Evolutionary conservation across 2,113 vertebrate species (phyloP).

Genomic region (Prietella phreatophila): DNA sequence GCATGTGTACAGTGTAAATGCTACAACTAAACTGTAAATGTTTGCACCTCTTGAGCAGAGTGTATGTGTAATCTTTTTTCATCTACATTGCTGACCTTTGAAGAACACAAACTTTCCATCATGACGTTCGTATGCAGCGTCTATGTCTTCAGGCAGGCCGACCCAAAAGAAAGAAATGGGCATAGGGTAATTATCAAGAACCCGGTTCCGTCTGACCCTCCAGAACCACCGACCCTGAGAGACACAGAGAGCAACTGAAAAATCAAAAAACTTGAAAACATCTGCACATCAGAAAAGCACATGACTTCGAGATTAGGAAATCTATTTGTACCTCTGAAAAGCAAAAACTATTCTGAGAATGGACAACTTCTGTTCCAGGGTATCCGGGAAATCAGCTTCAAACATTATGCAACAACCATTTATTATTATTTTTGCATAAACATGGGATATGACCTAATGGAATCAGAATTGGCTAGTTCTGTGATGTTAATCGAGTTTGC

Average conservation of each 20-base stretch:
- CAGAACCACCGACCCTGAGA: slow-evolving; percentile 92
- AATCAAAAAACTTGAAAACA: background rate
- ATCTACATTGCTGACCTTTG: slow-evolving; percentile 77
- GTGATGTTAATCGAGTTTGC: background rate
- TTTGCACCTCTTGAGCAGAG: background rate
- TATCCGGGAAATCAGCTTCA: background rate
- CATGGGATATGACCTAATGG: background rate
- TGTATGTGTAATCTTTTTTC: background rate
- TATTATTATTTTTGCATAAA: background rate
- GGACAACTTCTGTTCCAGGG: background rate
- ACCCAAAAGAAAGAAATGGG: slow-evolving; percentile 92
- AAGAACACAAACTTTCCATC: slow-evolving; percentile 94
- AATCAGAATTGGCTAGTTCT: background rate
- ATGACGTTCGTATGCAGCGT: slow-evolving; percentile 90
- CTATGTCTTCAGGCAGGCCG: slow-evolving; percentile 85
- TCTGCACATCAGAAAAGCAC: slow-evolving; percentile 1
- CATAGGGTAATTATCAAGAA: slow-evolving; percentile 96
- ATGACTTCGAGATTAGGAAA: background rate
- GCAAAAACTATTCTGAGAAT: slow-evolving; percentile 23
- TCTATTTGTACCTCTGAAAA: slow-evolving; percentile 1
- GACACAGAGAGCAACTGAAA: background rate
- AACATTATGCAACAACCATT: slow-evolving; percentile 18
- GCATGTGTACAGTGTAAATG: background rate
- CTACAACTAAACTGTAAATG: background rate
- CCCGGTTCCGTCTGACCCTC: slow-evolving; percentile 89